Conservation (phyloP, 1,140 invertebrate genomes). For the Scaptomyza graminum region DNA sequence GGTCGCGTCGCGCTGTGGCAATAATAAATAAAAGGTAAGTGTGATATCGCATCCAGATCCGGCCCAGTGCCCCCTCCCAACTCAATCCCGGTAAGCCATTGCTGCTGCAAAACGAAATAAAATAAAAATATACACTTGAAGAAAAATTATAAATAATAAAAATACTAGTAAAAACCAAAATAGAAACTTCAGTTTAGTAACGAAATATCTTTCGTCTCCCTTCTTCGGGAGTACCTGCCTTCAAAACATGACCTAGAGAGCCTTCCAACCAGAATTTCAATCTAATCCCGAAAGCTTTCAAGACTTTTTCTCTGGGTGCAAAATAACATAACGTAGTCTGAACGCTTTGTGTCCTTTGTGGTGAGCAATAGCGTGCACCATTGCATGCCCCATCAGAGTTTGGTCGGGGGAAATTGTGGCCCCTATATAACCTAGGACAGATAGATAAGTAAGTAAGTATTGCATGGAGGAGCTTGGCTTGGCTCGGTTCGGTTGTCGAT, state of each 20-base stretch:
- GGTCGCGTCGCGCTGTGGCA: constrained; percentile 59
- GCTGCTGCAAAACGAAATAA: background rate
- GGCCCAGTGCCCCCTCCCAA: background rate
- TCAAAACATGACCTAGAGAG: no score
- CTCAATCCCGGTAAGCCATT: no score
- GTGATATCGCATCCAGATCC: constrained; percentile 70
- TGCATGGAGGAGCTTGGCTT: constrained; percentile 53
- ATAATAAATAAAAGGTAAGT: constrained; percentile 82
- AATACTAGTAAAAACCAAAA: no score
- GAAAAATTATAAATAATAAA: background rate
- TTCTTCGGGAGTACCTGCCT: no score
- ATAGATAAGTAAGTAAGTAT: constrained; percentile 75
- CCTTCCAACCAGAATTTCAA: no score
- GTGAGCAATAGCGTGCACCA: constrained; percentile 65
- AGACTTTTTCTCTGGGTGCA: background rate
- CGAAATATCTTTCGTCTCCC: no score
- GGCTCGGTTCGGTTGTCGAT: constrained; percentile 58
- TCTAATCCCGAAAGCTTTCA: background rate
- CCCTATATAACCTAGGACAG: constrained; percentile 6
- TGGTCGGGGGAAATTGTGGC: background rate
- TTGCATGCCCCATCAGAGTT: constrained; percentile 45
- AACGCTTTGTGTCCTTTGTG: constrained; percentile 76
- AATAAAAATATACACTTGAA: background rate
- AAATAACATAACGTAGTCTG: constrained; percentile 22
- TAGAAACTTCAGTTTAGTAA: no score